A percentile compares a stretch with the other conserved stretches of the same genome.
Evolutionary conservation across 2,888 invertebrate species (phyloP).

Genomic region (Pandemis heparana): DNA sequence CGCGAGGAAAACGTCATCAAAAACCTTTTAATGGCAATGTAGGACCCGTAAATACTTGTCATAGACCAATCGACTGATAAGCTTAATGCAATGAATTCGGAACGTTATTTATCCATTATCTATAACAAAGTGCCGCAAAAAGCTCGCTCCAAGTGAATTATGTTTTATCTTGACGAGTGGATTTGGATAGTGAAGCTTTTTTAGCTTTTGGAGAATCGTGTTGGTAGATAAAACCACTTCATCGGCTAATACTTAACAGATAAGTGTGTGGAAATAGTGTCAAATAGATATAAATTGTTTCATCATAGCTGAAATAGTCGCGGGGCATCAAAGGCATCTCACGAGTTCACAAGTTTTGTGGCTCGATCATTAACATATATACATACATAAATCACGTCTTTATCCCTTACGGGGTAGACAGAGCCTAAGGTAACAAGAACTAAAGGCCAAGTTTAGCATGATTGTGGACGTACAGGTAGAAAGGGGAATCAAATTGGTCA

Average conservation of each 20-base stretch:
- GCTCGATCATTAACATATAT: too few relatives aligned
- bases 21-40: slow-evolving; percentile 20
- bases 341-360: not conserved
- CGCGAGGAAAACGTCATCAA: not conserved
- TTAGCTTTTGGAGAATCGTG: slow-evolving; percentile 16
- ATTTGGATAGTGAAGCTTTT: slow-evolving; percentile 41
- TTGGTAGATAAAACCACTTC: slow-evolving; percentile 20
- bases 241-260: slow-evolving; percentile 14
- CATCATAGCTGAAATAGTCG: not conserved
- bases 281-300: not conserved
- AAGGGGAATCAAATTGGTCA: too few relatives aligned
- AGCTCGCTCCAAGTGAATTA: slow-evolving; percentile 56
- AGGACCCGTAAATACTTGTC: slow-evolving; percentile 13
- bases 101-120: slow-evolving; percentile 40
- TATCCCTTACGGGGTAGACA: too few relatives aligned
- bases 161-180: slow-evolving; percentile 50
- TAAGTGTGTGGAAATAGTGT: slow-evolving; percentile 11
- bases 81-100: slow-evolving; percentile 44
- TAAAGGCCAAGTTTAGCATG: too few relatives aligned
- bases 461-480: too few relatives aligned
- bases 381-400: too few relatives aligned
- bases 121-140: slow-evolving; percentile 53
- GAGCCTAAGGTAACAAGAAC: too few relatives aligned
- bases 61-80: slow-evolving; percentile 47
- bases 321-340: not conserved